Base-by-base conservation (phyloP, 1,140 invertebrate species). In the Orius insidiosus region DNA sequence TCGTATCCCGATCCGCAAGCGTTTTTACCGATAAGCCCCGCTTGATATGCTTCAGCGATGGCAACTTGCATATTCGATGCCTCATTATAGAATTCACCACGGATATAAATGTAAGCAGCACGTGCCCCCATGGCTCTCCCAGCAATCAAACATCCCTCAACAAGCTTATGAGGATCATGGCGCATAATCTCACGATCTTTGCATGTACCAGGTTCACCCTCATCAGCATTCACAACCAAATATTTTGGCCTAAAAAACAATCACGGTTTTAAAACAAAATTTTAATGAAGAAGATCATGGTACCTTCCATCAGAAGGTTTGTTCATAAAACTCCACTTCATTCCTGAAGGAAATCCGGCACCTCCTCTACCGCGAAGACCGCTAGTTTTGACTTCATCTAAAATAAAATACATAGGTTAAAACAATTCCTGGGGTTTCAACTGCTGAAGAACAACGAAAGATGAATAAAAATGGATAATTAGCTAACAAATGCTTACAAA, bases 281-380 rank as follows among this genome's bases (percentile, higher is more conserved):
- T n/a, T n/a, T n/a, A n/a, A n/a, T n/a, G n/a, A n/a, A n/a, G n/a
- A n/a, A n/a, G n/a, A n/a, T n/a, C n/a, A n/a, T n/a, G n/a, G n/a
- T 58, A 74, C 72, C 74, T 68, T n/a, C 94, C 93, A 73, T 98
- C 95, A 3, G 80, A 79, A 1, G 95, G 95, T 62, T 98, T 98
- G 58, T 94, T 95, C 95, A 99, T 99, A 63, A 99, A 99, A 24
- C 92, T 93, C 95, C 95, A 98, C 67, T 98, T 99, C 87, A 98
- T 93, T 32, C 95, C 95, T 40, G 90, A 84, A 6, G 95, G 95
- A 59, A 99, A 99, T 54, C 95, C 95, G 54, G 96, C 96, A 5
- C 96, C 96, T 38, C 96, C 96, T 47, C 96, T 72, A 10, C 96
- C 96, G 58, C 95, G 72, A 2, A 99, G 66, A 43, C 95, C 95